A percentile compares a stretch with the other conserved stretches of the same genome.
These are phyloP conservation scores for Zosterops japonicus DNA, from an alignment of 2,113 vertebrate species.

Conservation along the genomic window DNA sequence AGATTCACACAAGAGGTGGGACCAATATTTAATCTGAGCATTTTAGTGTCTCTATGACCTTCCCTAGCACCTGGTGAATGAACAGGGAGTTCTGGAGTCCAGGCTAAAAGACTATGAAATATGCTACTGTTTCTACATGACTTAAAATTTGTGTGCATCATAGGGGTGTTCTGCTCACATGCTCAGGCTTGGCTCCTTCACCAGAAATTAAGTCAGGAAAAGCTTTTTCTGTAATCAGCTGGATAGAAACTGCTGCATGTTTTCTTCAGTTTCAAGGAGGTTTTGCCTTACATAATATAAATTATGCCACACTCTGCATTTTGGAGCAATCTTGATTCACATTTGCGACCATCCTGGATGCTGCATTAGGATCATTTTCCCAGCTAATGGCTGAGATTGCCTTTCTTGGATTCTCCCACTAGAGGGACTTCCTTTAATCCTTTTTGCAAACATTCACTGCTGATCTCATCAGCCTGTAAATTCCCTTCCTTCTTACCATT, in stretches of 20 bases:
- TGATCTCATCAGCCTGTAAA: background rate
- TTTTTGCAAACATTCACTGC: background rate
- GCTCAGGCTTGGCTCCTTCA: background rate
- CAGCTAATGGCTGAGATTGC: background rate
- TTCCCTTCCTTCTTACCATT: background rate
- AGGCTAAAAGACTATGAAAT: background rate
- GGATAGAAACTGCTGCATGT: background rate
- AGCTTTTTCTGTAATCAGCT: background rate
- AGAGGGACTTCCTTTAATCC: background rate
- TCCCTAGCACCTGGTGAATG: background rate
- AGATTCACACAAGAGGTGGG: background rate
- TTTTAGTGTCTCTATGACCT: background rate
- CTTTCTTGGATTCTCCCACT: background rate
- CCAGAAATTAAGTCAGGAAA: background rate
- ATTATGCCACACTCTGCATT: background rate
- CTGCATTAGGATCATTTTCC: background rate
- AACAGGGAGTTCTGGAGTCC: background rate
- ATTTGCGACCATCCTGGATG: background rate
- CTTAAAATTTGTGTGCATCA: background rate
- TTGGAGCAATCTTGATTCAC: background rate
- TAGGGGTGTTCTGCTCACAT: accelerated
- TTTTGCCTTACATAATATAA: background rate
- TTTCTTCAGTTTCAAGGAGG: background rate
- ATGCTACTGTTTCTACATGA: background rate
- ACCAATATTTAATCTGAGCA: background rate